Conservation (phyloP, 2,888 invertebrate species). For the Synanthedon andrenaeformis region DNA sequence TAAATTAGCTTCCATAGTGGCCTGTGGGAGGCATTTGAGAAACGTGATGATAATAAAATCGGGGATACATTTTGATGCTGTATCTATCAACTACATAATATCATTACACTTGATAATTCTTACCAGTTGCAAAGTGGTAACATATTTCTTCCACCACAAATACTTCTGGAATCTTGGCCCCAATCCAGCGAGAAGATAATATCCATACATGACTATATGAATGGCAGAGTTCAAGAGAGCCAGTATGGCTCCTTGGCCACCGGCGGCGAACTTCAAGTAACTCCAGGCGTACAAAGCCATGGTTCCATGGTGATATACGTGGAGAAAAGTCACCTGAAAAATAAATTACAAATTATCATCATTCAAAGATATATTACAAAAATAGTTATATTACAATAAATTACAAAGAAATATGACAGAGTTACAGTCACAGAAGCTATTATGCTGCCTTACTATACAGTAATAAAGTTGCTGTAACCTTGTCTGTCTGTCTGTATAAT, state of each 20-base stretch:
- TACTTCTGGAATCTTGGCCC: conserved; percentile 83
- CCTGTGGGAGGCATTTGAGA: no score
- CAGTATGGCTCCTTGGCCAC: conserved; percentile 81
- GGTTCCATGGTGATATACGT: conserved; percentile 89
- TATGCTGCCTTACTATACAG: no score
- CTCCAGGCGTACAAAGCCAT: conserved; percentile 85
- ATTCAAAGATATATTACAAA: no score
- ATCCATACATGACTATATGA: conserved; percentile 86
- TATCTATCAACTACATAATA: no score
- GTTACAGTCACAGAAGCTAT: not conserved
- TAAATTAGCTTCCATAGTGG: no score
- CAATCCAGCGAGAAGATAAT: conserved; percentile 82
- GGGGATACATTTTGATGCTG: no score
- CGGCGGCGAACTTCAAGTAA: conserved; percentile 82
- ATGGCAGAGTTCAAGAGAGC: conserved; percentile 82
- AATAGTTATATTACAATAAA: no score
- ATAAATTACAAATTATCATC: no score
- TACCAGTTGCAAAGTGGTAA: conserved; percentile 85
- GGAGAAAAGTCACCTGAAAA: conserved; percentile 86
- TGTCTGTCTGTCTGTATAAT: no score
- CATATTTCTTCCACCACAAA: conserved; percentile 90
- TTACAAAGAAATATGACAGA: no score
- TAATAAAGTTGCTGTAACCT: no score
- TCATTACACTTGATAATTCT: conserved; percentile 11
- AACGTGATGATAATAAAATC: no score